Conservation (phyloP, 53 echinoderm and acorn worm genomes). For the Henricia sp. region DNA sequence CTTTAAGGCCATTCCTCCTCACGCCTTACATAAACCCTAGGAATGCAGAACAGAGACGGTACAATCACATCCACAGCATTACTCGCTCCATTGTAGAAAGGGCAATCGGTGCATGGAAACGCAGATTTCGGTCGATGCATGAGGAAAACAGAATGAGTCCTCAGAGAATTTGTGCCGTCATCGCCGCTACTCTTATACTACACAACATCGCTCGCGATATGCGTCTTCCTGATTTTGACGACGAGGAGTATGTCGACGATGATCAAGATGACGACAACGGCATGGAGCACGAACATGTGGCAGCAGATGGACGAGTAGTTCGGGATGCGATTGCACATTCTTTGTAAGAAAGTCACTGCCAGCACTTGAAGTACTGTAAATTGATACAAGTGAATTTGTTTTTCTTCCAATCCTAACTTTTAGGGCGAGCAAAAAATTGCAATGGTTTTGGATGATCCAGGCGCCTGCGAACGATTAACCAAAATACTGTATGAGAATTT, state of each 20-base stretch:
- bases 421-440: too few species aligned
- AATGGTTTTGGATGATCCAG: too few species aligned
- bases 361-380: too few species aligned
- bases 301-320: not conserved
- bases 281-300: not conserved
- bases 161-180: not conserved
- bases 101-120: not conserved
- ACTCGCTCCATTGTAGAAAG: conserved; percentile 1
- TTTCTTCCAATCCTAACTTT: too few species aligned
- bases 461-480: too few species aligned
- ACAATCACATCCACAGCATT: not conserved
- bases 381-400: too few species aligned
- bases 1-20: not conserved
- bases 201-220: not conserved
- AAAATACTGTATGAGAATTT: too few species aligned
- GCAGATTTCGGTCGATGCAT: not conserved
- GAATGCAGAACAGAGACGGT: not conserved
- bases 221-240: not conserved
- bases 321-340: not conserved
- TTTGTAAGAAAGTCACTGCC: too few species aligned
- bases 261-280: not conserved
- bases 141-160: not conserved
- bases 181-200: not conserved
- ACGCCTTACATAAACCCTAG: not conserved
- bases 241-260: not conserved